phyloP scores from a whole-genome alignment of 2,888 invertebrate species.

The Andrena flavipes region DNA sequence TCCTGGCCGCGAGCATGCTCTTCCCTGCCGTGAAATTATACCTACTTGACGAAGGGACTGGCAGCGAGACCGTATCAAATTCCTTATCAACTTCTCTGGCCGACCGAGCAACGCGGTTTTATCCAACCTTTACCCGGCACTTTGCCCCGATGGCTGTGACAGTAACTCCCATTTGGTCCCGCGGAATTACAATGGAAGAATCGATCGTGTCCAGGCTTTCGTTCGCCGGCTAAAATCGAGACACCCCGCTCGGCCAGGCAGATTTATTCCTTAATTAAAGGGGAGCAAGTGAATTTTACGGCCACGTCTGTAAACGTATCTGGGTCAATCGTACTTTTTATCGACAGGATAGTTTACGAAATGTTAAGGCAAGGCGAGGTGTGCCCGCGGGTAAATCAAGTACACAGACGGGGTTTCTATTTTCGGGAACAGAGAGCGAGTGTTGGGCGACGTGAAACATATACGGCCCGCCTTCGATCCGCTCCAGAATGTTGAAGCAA shows the following conservation, averaged over 20 bases:
- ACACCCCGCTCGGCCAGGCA: neutral
- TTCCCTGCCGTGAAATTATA: neutral
- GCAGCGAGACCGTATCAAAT: neutral
- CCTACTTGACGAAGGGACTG: neutral
- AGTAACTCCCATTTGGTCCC: neutral
- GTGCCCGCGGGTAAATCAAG: neutral
- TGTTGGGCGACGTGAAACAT: neutral
- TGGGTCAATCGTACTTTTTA: constrained; percentile 7
- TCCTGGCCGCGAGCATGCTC: neutral
- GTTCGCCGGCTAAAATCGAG: neutral
- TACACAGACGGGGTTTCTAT: neutral
- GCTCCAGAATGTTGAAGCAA: neutral
- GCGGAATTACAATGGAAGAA: neutral
- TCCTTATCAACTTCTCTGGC: neutral
- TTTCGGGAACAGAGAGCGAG: neutral
- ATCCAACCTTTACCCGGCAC: neutral
- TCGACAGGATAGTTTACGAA: neutral
- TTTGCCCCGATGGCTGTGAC: neutral
- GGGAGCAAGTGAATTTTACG: constrained; percentile 6
- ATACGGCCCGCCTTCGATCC: constrained; percentile 1
- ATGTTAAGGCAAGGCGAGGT: neutral
- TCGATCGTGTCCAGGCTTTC: neutral
- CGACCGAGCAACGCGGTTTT: neutral
- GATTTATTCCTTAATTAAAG: constrained; percentile 37
- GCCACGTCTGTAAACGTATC: neutral